Conservation (phyloP, 2,797 vertebrate species). For the Mus spretus region DNA sequence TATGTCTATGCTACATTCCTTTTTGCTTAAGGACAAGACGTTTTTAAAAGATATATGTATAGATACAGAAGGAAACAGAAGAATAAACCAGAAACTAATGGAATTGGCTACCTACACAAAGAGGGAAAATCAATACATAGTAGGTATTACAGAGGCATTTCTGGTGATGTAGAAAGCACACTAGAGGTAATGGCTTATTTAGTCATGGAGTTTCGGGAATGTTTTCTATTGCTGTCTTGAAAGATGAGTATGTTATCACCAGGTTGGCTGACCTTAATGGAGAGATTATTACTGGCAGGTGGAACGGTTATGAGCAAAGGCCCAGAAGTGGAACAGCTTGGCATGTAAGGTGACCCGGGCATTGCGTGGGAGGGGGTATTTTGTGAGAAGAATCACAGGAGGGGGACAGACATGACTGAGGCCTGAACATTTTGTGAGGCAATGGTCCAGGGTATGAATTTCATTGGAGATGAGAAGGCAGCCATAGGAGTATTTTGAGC, state of each 20-base stretch:
- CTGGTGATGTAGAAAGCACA: not conserved
- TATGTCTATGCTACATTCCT: not conserved
- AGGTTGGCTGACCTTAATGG: slow-evolving; percentile 4
- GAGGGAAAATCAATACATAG: not conserved
- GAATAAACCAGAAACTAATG: slow-evolving; percentile 49
- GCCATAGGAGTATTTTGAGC: slow-evolving; percentile 38
- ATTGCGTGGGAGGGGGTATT: not conserved
- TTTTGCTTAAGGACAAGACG: slow-evolving; percentile 26
- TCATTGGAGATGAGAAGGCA: slow-evolving; percentile 47
- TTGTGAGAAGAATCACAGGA: slow-evolving; percentile 6
- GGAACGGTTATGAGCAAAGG: slow-evolving; percentile 33
- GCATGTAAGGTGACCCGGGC: not conserved
- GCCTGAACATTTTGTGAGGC: slow-evolving; percentile 8
- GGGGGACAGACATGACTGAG: not conserved
- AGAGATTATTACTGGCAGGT: slow-evolving; percentile 53
- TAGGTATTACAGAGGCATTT: slow-evolving; percentile 37
- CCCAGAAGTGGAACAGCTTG: slow-evolving; percentile 15
- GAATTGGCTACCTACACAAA: slow-evolving; percentile 3
- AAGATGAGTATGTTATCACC: slow-evolving; percentile 38
- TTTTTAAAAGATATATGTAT: not conserved
- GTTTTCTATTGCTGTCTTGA: slow-evolving; percentile 59
- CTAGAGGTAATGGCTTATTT: slow-evolving; percentile 6
- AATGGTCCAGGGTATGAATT: not conserved
- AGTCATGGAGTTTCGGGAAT: not conserved
- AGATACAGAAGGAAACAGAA: slow-evolving; percentile 58